Base-by-base conservation (phyloP, 2,888 invertebrate genomes). In the Hylaea fasciaria region DNA sequence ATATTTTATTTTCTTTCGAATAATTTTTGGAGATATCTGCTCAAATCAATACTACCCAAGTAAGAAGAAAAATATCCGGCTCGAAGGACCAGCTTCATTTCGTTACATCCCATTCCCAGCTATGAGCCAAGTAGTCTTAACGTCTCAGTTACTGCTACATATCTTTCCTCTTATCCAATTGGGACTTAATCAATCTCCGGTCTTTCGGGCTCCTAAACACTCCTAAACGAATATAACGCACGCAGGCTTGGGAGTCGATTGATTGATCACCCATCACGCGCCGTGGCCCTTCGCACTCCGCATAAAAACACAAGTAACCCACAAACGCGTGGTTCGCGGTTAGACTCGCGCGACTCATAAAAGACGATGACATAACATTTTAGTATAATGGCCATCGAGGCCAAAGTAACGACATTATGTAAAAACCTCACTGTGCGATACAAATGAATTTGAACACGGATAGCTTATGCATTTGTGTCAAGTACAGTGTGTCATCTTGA, bases 371-470 rank as follows among this genome's bases (percentile, higher is more conserved):
- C 67, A 66, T 60, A 58, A 65, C 68, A 60, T 66, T 63, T 57
- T 48, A 44, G 49, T 64, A 57, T 61, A 69, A 68, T 63, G 59
- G 47, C 61, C 62, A 61, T 65, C 64, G 65, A 67, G 64, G 66
- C 64, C 62, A 64, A 62, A 69, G 60, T 66, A 64, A 68, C 55
- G 65, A 62, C 64, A 63, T 69, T 68, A 68, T 66, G 65, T 57
- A 64, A 48, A 32, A 55, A 65, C 50, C 60, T 61, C 65, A 64
- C 50, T 55, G 49, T 53, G 64, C 52, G 62, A 57, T 58, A 61
- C 45, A 64, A 66, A 59, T 54, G 62, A 46, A 51, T 55, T 48
- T 39, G 39, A 54, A 49, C 64, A 63, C 67, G 55, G 22, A 3
- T 49, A 52, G 49, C 14, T 45, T 41, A 55, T 65, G 64, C 66